Base-by-base conservation (phyloP, 2,113 vertebrate genomes). In the Tachycineta bicolor region DNA sequence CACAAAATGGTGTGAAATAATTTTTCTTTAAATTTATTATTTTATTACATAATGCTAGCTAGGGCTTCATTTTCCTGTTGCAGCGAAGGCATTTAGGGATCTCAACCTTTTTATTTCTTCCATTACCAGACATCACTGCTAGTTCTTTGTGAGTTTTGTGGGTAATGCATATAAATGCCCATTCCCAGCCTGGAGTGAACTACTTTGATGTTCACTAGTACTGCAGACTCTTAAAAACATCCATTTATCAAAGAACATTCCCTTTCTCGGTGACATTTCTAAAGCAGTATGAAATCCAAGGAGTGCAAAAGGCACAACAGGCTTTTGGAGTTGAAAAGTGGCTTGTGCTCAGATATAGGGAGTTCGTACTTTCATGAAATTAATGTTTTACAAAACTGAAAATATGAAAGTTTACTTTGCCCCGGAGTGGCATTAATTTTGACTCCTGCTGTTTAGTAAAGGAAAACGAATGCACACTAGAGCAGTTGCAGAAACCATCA, bases 401-500 rank as follows among this genome's bases (percentile, higher is more conserved):
- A 76, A 73, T 94, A 41, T 58, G 37, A 24, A 95, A 65, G 75
- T 96, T 95, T 93, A 65, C 33, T 62, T 81, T 95, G 90, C 70
- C 70, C 28, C 3, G 18, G 34, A 59, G 71, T 91, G 70, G 44
- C 55, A 64, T 60, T 93, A 81, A 34, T 58, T 94, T 84, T 90
- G 64, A 34, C 15, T 74, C 68, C 25, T 31, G 43, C 23, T 90
- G 33, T 95, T 96, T 78, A 87, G 34, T 78, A 68, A 87, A 75
- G 37, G 50, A 69, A 82, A 49, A 64, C 55, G 24, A 91, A 62
- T 49, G 34, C 50, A 63, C 49, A 17, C 60, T 41, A 23, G 14
- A 91, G 68, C 17, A 19, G 21, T 60, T 71, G n/a, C 26, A 76
- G 86, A 87, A 91, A 60, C 16, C 41, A 23, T 64, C 67, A 43